phyloP scores from a whole-genome alignment of 2,113 vertebrate species.

The Boleophthalmus pectinirostris region DNA sequence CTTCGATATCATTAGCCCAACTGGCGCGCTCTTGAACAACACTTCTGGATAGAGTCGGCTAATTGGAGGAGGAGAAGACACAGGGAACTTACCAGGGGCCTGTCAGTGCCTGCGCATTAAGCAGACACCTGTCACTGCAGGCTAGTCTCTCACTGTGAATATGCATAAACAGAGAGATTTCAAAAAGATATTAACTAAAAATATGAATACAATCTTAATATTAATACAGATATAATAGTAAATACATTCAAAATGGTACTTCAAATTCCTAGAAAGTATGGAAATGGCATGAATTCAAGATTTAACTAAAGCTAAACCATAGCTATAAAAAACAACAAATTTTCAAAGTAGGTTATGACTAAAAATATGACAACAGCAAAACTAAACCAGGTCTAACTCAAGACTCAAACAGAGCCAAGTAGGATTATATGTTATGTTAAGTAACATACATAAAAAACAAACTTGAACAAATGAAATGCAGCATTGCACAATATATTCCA shows the following conservation, averaged over 20 bases:
- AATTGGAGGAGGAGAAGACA: conserved; percentile 52
- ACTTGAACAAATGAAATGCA: background rate
- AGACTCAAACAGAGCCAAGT: background rate
- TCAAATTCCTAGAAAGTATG: too few relatives aligned
- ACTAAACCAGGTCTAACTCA: background rate
- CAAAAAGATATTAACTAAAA: background rate
- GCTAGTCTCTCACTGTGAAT: conserved; percentile 33
- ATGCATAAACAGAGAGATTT: conserved; percentile 20
- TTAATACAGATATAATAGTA: too few relatives aligned
- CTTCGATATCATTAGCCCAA: conserved; percentile 46
- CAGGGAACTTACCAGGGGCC: conserved; percentile 32
- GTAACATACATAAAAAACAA: too few relatives aligned
- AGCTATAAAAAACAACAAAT: background rate
- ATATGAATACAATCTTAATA: too few relatives aligned
- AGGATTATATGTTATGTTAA: background rate
- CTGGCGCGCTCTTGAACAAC: conserved; percentile 47
- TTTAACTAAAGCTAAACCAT: background rate
- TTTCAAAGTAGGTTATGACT: too few relatives aligned
- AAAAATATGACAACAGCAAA: too few relatives aligned
- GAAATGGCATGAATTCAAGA: conserved; percentile 2
- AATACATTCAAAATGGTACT: background rate
- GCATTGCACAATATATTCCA: background rate
- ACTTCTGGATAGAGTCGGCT: conserved; percentile 48
- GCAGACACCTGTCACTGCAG: conserved; percentile 67
- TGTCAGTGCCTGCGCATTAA: conserved; percentile 51